Base-by-base conservation (phyloP, 2,113 vertebrate genomes). In the Microtus pennsylvanicus region DNA sequence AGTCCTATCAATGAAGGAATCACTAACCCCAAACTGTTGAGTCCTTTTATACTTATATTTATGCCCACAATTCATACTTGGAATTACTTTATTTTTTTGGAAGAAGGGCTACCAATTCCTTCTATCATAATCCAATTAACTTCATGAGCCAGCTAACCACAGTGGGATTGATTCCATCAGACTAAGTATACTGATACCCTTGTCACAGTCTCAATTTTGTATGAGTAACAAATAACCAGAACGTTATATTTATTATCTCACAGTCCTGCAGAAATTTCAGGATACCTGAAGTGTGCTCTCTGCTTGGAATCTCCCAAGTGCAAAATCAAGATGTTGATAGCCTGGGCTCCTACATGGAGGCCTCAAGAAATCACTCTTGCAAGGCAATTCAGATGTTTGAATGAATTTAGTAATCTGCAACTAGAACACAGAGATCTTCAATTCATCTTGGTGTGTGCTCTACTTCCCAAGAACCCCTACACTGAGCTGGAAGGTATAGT, bases 201-300 rank as follows among this genome's bases (percentile, higher is more conserved):
- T 52, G 26, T 38, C 74, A 33, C n/a, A 76, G 58, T 76, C 55
- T 47, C 61, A 75, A 70, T 86, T 86, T 91, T 96, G 50, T 89
- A 30, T 82, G 50, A 86, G 50, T 89, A 92, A 93, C 35, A 81
- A 81, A 63, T 81, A 45, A 72, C 50, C 78, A 76, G 67, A 90
- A 92, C 14, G 50, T 58, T 90, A 47, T n/a, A 14, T 65, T 63
- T 55, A 42, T 94, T 81, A 74, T 77, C 78, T 91, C 47, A n/a
- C 35, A 77, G 45, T 38, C 77, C 85, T 90, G 13, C 10, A 35
- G 47, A 72, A 90, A 83, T 87, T 77, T 50, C 33, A 91, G 33
- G 21, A 42, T 24, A 35, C 13, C 13, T 96, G 1, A 3, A 91
- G 63, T 67, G 4, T 47, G 19, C 80, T 94, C 33, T 90, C 76